Evolutionary conservation across 2,797 vertebrate species (phyloP), one percentile per base, ranked within the genome.

Genomic region (Helicolenus hilgendorfi): DNA sequence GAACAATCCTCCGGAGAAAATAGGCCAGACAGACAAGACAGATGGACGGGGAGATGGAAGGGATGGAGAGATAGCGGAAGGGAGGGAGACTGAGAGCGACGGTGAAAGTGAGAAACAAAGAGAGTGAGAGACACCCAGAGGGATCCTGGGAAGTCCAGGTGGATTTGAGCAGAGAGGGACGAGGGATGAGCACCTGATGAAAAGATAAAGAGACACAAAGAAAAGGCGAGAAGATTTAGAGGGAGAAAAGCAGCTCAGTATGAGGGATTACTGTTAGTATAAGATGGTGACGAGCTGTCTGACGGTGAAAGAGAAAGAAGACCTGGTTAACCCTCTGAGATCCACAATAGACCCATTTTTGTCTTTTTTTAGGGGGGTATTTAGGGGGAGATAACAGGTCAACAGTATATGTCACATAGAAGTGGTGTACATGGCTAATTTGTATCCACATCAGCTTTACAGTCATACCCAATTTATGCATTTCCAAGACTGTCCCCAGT

Each of bases 1-100:
- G 78, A 90, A 89, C 81, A 94, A 89, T 86, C 35, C 90, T 88
- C 93, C 13, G 27, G 82, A 91, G 91, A 94, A 93, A 92, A 92
- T 93, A 91, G 94, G 89, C 86, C 92, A 90, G 94, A 90, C 92
- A 89, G 86, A 91, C 79, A 89, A 89, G 86, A 91, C 79, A 89
- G 94, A 94, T 87, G 91, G 88, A 95, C 2, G 62, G 60, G 73
- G 27, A 72, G 85, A 91, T 77, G 67, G 79, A 88, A 65, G 63
- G 22, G 20, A 55, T 45, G 27, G 81, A 81, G 62, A 41, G 84
- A 84, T 31, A 49, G 18, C 0, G 45, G 45, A 20, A n/a, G 18
- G 45, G 45, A 49, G 45, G 53, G 72, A 75, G 73, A 67, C 13
- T 11, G 53, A 68, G 71, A 72, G 80, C 72, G 73, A 73, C 8